These are phyloP conservation scores for Zaprionus camerounensis DNA, from an alignment of 1,140 invertebrate genomes.

Conservation along the genomic window DNA sequence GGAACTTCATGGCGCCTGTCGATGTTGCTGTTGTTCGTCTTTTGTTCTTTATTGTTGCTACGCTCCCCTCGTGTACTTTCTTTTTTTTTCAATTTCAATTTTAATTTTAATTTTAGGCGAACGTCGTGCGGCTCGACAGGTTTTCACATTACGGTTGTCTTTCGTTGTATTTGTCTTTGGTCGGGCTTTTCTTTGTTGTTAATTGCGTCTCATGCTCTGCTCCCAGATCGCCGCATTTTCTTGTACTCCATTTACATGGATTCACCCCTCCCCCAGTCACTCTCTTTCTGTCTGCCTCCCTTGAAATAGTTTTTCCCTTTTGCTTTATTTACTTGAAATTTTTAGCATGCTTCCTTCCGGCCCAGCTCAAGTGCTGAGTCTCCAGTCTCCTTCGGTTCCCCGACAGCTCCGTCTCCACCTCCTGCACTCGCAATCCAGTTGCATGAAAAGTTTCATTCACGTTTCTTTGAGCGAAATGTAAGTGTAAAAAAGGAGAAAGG, in stretches of 20 bases:
- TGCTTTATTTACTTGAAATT: constrained; percentile 67
- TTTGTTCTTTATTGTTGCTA: constrained; percentile 3
- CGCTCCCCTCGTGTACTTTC: not conserved
- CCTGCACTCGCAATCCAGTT: constrained; percentile 22
- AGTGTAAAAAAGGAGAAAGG: constrained; percentile 27
- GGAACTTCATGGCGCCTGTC: constrained; percentile 67
- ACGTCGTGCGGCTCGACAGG: constrained; percentile 29
- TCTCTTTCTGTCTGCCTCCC: constrained; percentile 2
- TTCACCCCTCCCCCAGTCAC: constrained; percentile 10
- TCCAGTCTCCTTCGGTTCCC: constrained; percentile 17
- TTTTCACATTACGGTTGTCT: constrained; percentile 70
- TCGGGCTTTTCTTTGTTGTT: constrained; percentile 40
- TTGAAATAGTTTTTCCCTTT: constrained; percentile 51
- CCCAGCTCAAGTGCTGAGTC: constrained; percentile 16
- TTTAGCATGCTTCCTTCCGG: constrained; percentile 43
- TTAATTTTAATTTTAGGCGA: constrained; percentile 56
- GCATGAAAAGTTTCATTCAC: constrained; percentile 56
- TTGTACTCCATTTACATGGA: constrained; percentile 48
- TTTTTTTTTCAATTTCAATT: constrained; percentile 52
- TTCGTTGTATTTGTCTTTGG: constrained; percentile 31
- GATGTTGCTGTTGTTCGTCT: constrained; percentile 2
- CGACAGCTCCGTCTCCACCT: not conserved
- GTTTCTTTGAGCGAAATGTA: constrained; percentile 43
- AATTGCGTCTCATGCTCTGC: constrained; percentile 42
- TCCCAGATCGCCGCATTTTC: constrained; percentile 52